These are phyloP conservation scores for Eptesicus fuscus DNA, from an alignment of 2,113 vertebrate species.

Conservation along the genomic window DNA sequence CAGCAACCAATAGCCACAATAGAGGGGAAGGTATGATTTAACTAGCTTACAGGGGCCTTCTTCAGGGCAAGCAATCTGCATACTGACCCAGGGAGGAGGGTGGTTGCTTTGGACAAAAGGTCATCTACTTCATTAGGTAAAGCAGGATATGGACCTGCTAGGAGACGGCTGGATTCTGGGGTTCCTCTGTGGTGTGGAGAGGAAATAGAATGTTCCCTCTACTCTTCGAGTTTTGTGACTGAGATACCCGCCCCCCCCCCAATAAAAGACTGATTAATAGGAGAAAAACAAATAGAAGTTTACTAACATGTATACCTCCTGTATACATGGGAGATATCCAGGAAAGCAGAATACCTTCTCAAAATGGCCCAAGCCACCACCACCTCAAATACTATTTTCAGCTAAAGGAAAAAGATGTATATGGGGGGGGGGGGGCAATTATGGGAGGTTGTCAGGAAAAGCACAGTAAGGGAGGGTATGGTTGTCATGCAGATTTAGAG, in stretches of 20 bases:
- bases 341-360: neutral
- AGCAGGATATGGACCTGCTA: neutral
- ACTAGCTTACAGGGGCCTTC: neutral
- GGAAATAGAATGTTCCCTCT: neutral
- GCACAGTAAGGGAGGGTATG: neutral
- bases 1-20: neutral
- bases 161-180: neutral
- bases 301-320: neutral
- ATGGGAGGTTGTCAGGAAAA: too few species aligned
- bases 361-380: neutral
- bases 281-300: neutral
- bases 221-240: neutral
- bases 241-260: neutral
- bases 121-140: neutral
- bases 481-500: neutral
- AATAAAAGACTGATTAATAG: neutral
- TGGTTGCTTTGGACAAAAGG: neutral
- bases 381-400: neutral
- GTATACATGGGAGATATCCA: neutral
- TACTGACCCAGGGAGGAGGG: neutral
- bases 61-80: neutral
- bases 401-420: neutral
- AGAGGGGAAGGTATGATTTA: neutral
- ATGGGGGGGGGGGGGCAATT: too few species aligned
- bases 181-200: neutral